phyloP scores from a whole-genome alignment of 2,113 vertebrate species.

The Carlito syrichta region DNA sequence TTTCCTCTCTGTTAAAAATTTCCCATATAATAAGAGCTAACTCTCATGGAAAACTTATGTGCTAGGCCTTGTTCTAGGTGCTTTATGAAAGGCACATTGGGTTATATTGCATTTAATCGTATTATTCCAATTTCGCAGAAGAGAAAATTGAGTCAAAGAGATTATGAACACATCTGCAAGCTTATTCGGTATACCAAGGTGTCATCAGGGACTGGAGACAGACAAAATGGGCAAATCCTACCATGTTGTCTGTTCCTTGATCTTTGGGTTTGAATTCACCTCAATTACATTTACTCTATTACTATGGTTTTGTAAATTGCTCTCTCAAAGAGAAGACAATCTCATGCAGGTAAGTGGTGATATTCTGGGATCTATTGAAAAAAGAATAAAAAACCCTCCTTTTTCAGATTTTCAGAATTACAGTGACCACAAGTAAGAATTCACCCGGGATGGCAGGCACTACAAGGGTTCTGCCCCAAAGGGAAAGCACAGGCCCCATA shows the following conservation, averaged over 20 bases:
- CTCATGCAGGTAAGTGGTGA: background rate
- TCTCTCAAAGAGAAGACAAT: background rate
- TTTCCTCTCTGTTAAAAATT: background rate
- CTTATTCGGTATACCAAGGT: background rate
- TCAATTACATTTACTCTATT: background rate
- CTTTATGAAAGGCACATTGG: background rate
- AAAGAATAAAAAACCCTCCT: background rate
- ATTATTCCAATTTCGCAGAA: background rate
- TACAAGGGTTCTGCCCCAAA: no score
- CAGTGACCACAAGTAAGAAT: background rate
- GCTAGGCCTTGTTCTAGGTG: background rate
- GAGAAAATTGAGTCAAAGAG: background rate
- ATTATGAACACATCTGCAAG: background rate
- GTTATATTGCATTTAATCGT: background rate
- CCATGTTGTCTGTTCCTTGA: background rate
- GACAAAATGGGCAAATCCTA: background rate
- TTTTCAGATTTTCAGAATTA: background rate
- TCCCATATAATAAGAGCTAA: background rate
- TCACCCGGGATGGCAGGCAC: background rate
- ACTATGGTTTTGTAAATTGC: background rate
- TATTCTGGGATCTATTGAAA: background rate
- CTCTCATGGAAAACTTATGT: background rate
- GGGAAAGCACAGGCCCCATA: background rate
- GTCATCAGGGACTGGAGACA: background rate
- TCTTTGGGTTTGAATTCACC: background rate